Evolutionary conservation across 2,113 vertebrate genomes (phyloP).

Genomic region (Bombycilla garrulus): DNA sequence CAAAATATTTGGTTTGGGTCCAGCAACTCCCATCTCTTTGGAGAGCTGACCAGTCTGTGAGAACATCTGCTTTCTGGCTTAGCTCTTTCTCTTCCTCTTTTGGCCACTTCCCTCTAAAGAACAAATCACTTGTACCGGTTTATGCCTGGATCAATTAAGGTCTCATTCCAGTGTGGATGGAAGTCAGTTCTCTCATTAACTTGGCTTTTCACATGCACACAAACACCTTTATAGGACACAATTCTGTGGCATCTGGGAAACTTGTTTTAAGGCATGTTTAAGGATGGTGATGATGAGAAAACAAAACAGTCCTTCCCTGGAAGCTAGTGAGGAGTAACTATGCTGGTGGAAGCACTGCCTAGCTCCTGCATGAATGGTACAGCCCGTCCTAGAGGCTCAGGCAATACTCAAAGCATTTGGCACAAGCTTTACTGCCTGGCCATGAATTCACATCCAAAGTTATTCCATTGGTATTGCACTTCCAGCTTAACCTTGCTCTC

Average conservation of each 20-base stretch:
- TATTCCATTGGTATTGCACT: rapidly evolving
- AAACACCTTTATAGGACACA: neutral
- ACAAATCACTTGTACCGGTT: neutral
- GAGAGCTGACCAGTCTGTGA: neutral
- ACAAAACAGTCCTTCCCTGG: neutral
- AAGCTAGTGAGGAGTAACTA: neutral
- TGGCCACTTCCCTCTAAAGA: neutral
- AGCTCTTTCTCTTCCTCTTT: neutral
- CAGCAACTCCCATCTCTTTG: neutral
- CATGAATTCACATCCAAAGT: neutral
- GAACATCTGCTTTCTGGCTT: neutral
- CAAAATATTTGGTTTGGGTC: neutral
- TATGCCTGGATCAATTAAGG: neutral
- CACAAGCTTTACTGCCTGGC: neutral
- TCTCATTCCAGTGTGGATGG: neutral
- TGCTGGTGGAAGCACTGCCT: neutral
- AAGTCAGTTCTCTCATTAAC: neutral
- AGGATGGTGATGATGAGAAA: neutral
- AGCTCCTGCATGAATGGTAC: neutral
- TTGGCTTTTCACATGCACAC: neutral
- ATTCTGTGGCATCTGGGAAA: neutral
- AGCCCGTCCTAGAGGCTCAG: neutral
- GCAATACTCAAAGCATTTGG: neutral
- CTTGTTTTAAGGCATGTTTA: neutral
- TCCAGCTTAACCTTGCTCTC: neutral